phyloP scores from a whole-genome alignment of 2,888 invertebrate genomes.

The Plebejus argus region DNA sequence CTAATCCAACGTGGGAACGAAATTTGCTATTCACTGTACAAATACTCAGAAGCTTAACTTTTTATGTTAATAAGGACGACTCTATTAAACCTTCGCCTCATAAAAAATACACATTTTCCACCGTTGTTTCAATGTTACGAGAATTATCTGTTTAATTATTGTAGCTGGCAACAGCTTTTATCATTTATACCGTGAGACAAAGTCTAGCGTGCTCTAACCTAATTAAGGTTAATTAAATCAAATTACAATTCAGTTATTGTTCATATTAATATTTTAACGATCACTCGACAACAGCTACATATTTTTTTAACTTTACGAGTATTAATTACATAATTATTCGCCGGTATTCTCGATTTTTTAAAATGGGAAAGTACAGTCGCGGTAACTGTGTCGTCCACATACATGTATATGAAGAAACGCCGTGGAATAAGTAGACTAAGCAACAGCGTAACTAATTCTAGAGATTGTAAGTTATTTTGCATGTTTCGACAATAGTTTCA shows the following conservation, averaged over 20 bases:
- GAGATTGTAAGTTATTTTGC: slow-evolving; percentile 80
- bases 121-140: slow-evolving; percentile 18
- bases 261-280: slow-evolving; percentile 54
- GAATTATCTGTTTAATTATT: slow-evolving; percentile 44
- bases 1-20: slow-evolving; percentile 28
- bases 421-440: slow-evolving; percentile 70
- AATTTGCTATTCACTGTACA: slow-evolving; percentile 21
- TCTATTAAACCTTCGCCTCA: neutral
- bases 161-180: slow-evolving; percentile 49
- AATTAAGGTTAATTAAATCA: slow-evolving; percentile 73
- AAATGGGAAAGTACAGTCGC: slow-evolving; percentile 52
- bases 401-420: slow-evolving; percentile 65
- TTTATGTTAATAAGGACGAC: slow-evolving; percentile 22
- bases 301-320: slow-evolving; percentile 24
- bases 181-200: slow-evolving; percentile 62
- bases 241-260: slow-evolving; percentile 49
- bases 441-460: slow-evolving; percentile 78
- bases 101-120: neutral
- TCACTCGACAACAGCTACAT: slow-evolving; percentile 39
- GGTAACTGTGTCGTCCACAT: slow-evolving; percentile 58
- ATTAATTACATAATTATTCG: slow-evolving; percentile 28
- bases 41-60: slow-evolving; percentile 24
- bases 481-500: slow-evolving; percentile 80
- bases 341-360: slow-evolving; percentile 20
- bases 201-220: slow-evolving; percentile 56